Base-by-base conservation (phyloP, 1,140 invertebrate species). In the Drosophila chauvacae region DNA sequence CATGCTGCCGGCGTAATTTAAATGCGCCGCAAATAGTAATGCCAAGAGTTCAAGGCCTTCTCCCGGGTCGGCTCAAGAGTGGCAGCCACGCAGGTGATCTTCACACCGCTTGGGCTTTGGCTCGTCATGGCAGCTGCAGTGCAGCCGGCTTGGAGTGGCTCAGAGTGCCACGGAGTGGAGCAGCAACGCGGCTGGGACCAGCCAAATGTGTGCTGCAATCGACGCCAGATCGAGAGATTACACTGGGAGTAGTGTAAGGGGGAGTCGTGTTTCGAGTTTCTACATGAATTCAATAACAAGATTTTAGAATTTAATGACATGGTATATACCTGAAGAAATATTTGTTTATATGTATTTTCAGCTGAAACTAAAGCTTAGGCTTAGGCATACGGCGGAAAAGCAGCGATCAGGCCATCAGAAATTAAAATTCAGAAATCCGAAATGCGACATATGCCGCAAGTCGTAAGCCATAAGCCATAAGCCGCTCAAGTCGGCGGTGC, bases 41-140 rank as follows among this genome's bases (percentile, higher is more conserved):
- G 83, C 63, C 80, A 80, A 83, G 76, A 60, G 83, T 88, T 87
- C 83, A 87, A 87, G 83, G 84, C 83, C 64, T 77, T 57, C 64
- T 77, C 60, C 80, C 55, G 48, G 37, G 44, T 65, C 48, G 35
- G 9, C 35, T 23, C 5, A 37, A 37, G 51, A 53, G 28, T 33
- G 51, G 4, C 48, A 62, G 41, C 41, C 56, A 65, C 28, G 65
- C 65, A 65, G 63, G 60, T 80, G 58, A 80, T 45, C 71, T 48
- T 56, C 41, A 60, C 68, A 56, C 39, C 57, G 13, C 18, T 42
- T 10, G 4, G 20, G n/a, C 48, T 57, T 63, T 42, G 50, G 55
- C 59, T 47, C 14, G 48, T 77, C 58, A 63, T 62, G 76, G 78
- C 83, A 82, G 75, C 79, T 81, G 82, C 65, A 71, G 62, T 45